Evolutionary conservation across 2,888 invertebrate species (phyloP), one percentile per base, ranked within the genome.

Genomic region (Eupeodes luniger): DNA sequence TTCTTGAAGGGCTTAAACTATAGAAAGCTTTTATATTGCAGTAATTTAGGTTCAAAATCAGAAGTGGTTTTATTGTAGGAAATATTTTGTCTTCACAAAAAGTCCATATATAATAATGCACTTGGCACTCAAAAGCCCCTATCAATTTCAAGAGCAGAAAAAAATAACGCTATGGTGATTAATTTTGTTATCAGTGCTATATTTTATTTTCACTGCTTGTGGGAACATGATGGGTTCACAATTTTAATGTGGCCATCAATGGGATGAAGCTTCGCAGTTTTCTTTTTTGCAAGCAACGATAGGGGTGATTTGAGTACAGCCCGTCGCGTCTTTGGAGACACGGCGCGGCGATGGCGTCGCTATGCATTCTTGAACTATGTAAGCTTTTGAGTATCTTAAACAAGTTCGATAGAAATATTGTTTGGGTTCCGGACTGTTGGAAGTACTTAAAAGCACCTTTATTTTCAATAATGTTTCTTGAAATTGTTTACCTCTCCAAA

Each of bases 401-500:
- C 4, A 47, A 16, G 44, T 53, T 80, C 51, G 51, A 40, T 76
- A 77, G 66, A 27, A 47, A 64, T 64, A 70, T 44, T 66, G 12
- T 27, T 59, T 34, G 16, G 44, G 10, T 27, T 59, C 44, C 34
- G 44, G 11, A 27, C 59, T 66, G 14, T 27, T 49, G n/a, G 27
- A 78, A 67, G 55, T 64, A 57, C 53, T 78, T 77, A 55, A 76
- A 77, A 55, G 47, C 55, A 55, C 49, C 66, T 66, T 47, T 70
- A 77, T 66, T 70, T 74, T 49, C 40, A 72, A 57, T 77, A 53
- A 34, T 66, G 49, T 59, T 72, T 40, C 57, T 14, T 70, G 34
- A 11, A 51, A 62, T 78, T 82, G 74, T 86, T 82, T 86, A 78
- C 84, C n/a, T 86, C 9, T 61, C 53, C 57, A 67, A 80, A 83